These are phyloP conservation scores for Eidolon helvum DNA, from an alignment of 2,113 vertebrate genomes.

Conservation along the genomic window DNA sequence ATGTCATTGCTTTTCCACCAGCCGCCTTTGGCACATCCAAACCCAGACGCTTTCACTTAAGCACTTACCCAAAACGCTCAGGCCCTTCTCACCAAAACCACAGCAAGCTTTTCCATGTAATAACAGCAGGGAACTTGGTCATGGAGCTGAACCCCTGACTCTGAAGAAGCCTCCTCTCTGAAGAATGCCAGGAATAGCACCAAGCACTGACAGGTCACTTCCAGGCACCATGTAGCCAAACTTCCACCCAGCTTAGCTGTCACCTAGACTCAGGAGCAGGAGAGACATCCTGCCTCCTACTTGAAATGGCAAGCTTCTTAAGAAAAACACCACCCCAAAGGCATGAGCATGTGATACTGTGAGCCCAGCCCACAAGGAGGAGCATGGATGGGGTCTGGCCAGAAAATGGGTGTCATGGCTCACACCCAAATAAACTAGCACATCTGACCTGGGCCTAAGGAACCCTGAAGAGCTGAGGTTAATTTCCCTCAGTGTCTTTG, in stretches of 20 bases:
- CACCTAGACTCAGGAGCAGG: background rate
- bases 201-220: constrained; percentile 20
- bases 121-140: background rate
- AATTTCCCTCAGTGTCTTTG: background rate
- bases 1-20: background rate
- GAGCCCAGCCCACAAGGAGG: constrained; percentile 79
- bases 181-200: background rate
- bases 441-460: background rate
- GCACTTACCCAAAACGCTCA: constrained; percentile 4
- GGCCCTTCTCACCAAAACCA: constrained; percentile 45
- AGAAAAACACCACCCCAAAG: constrained; percentile 68
- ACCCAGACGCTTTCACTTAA: constrained; percentile 55
- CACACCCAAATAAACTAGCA: background rate
- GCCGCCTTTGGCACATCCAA: constrained; percentile 34
- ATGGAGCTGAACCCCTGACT: background rate
- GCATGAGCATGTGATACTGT: background rate
- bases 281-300: constrained; percentile 58
- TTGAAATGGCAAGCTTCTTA: constrained; percentile 42
- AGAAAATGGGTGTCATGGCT: background rate
- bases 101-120: background rate
- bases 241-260: background rate
- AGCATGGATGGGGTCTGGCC: background rate
- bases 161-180: background rate
- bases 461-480: background rate
- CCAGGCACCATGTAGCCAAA: background rate